A percentile compares a stretch with the other conserved stretches of the same genome.
phyloP scores from a whole-genome alignment of 2,888 invertebrate genomes.

The Cheilosia vernalis region DNA sequence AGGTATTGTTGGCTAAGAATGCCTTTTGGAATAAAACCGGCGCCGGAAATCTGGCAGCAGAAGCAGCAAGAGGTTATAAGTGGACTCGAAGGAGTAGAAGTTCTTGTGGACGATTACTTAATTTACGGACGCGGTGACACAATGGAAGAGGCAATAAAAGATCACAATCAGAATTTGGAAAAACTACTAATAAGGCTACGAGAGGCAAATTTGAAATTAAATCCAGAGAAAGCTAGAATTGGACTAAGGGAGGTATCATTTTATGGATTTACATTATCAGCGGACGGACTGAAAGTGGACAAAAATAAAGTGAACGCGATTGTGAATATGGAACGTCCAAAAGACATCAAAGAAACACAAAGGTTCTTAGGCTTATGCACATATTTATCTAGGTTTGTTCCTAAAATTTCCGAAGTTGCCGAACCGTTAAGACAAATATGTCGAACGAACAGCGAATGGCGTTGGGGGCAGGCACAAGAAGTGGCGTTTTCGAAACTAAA shows the following conservation, averaged over 20 bases:
- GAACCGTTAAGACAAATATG: slow-evolving; percentile 17
- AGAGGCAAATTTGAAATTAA: too few relatives aligned
- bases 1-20: slow-evolving; percentile 57
- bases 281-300: slow-evolving; percentile 18
- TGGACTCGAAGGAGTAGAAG: slow-evolving; percentile 10
- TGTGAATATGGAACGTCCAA: slow-evolving; percentile 11
- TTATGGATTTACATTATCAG: slow-evolving; percentile 17
- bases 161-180: slow-evolving; percentile 22
- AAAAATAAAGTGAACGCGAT: slow-evolving; percentile 7
- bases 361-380: slow-evolving; percentile 25
- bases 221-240: too few relatives aligned
- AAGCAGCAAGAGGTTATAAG: not conserved
- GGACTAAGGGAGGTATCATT: slow-evolving; percentile 3
- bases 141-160: slow-evolving; percentile 10
- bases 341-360: slow-evolving; percentile 20
- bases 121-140: slow-evolving; percentile 16
- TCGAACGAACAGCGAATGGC: slow-evolving; percentile 1
- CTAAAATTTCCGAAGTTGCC: slow-evolving; percentile 6
- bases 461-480: slow-evolving; percentile 18
- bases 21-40: slow-evolving; percentile 24
- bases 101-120: slow-evolving; percentile 17
- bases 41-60: not conserved
- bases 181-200: not conserved
- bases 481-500: not conserved
- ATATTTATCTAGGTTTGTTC: slow-evolving; percentile 14